Evolutionary conservation across 2,113 vertebrate species (phyloP).

Genomic region (Thryonomys swinderianus): DNA sequence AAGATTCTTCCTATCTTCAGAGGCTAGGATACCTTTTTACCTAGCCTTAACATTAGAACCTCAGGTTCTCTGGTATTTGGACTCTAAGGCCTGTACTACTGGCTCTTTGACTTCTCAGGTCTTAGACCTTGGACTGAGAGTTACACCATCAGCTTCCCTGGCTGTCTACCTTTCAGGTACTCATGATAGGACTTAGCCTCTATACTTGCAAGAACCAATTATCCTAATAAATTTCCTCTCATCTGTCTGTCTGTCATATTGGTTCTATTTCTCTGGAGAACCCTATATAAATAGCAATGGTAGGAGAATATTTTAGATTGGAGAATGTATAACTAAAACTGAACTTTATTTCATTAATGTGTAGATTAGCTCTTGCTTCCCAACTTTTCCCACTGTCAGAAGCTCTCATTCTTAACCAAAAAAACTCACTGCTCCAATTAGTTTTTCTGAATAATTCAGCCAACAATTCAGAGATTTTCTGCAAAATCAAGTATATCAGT

Average conservation of each 20-base stretch:
- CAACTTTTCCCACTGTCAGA: background rate
- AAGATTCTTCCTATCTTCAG: background rate
- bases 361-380: background rate
- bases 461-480: slow-evolving; percentile 18
- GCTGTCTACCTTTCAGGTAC: background rate
- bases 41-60: background rate
- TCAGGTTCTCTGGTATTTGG: background rate
- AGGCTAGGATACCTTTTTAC: background rate
- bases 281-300: background rate
- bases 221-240: background rate
- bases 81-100: background rate
- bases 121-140: background rate
- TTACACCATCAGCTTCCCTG: background rate
- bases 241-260: background rate
- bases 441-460: slow-evolving; percentile 14
- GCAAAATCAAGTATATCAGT: background rate
- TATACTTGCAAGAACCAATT: background rate
- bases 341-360: slow-evolving; percentile 19
- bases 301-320: background rate
- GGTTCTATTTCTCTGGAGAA: background rate
- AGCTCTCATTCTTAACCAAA: background rate
- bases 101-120: background rate
- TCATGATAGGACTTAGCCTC: background rate
- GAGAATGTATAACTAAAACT: background rate
- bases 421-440: background rate